Base-by-base conservation (phyloP, 1,140 invertebrate genomes). In the Leptinotarsa undecemlineata region DNA sequence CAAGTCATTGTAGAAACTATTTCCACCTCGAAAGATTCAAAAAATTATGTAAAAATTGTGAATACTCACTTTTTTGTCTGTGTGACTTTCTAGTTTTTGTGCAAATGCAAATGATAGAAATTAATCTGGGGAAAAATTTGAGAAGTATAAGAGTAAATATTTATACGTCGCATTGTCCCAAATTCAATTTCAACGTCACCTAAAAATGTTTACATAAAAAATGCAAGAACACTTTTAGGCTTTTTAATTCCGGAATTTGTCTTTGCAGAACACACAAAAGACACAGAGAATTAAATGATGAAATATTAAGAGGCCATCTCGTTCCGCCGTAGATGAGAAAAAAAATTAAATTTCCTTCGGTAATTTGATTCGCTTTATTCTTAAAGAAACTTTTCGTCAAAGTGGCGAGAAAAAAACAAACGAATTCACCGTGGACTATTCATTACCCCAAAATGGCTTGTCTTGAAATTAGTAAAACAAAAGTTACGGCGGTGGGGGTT, bases 141-240 rank as follows among this genome's bases (percentile, higher is more conserved):
- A 57, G 51, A 57, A 57, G 51, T 57, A 19, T 5, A 57, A 57
- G 51, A 6, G 17, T 57, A 57, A 57, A 57, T 57, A 57, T 57
- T 57, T 57, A n/a, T 17, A 57, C 51, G 15, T 4, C 51, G 51
- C 51, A 57, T 57, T 57, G 51, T 57, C 51, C 17, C 17, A 57
- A 57, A 57, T 57, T 19, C n/a, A 57, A 57, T 57, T 57, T 57
- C n/a, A 8, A n/a, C 51, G 51, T 57, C 51, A 57, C 17, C 51
- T n/a, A 57, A 57, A 57, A 57, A 57, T 57, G 51, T 57, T 57
- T 57, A 57, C 51, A 57, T 57, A 15, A 57, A 57, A 57, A 57
- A 57, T 57, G 51, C n/a, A 57, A 57, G 51, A 57, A 4, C 15
- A 57, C 51, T 57, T 57, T 57, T 19, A 19, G 51, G 51, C n/a